phyloP scores from a whole-genome alignment of 2,113 vertebrate species.

The Poeciliopsis retropinna region DNA sequence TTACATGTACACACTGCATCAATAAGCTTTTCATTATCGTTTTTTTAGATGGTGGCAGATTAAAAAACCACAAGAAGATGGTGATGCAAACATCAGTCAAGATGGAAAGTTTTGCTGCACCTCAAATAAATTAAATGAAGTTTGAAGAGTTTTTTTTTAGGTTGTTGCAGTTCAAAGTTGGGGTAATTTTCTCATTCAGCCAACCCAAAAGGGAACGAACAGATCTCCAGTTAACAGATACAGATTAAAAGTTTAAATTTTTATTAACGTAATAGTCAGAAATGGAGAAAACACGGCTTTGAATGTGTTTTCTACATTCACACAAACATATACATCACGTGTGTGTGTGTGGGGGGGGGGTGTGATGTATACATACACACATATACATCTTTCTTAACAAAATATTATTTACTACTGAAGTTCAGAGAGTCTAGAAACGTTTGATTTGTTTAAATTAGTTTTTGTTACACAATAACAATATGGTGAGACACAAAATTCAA shows the following conservation, averaged over 20 bases:
- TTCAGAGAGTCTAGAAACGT: not conserved
- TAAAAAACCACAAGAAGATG: not conserved
- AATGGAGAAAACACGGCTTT: not conserved
- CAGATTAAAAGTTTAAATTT: not conserved
- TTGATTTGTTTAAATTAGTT: not conserved
- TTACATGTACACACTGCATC: not conserved
- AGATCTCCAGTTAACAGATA: no score
- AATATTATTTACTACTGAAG: not conserved
- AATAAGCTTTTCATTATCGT: not conserved
- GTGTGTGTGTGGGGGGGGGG: no score
- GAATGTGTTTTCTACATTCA: not conserved
- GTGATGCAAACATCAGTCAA: not conserved
- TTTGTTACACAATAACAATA: not conserved
- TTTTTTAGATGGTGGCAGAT: not conserved
- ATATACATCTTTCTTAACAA: not conserved
- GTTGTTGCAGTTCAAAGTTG: not conserved
- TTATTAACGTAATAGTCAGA: not conserved
- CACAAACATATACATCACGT: not conserved
- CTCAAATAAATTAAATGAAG: not conserved
- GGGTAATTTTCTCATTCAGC: not conserved
- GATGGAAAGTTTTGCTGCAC: not conserved
- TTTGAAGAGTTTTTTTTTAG: no score
- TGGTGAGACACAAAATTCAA: not conserved
- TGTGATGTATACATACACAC: not conserved
- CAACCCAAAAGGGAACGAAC: no score